These are phyloP conservation scores for Cetoscarus ocellatus DNA, from an alignment of 2,797 vertebrate genomes.

Conservation along the genomic window DNA sequence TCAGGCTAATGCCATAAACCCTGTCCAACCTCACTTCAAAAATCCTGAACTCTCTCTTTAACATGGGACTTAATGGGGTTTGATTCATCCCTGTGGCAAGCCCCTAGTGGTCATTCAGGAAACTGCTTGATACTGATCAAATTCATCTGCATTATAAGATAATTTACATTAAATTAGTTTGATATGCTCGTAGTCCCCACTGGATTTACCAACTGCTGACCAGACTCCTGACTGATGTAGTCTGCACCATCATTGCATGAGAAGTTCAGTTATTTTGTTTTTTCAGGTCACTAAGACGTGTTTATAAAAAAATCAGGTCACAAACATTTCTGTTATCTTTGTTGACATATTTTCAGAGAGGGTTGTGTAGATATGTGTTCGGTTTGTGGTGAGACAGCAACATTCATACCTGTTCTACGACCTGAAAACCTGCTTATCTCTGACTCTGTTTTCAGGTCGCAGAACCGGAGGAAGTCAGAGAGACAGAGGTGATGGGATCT, in stretches of 20 bases:
- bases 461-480: constrained; percentile 3
- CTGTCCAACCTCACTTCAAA: too few species aligned
- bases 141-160: not conserved
- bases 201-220: not conserved
- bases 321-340: not conserved
- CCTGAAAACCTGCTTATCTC: not conserved
- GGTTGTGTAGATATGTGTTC: not conserved
- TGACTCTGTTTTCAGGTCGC: not conserved
- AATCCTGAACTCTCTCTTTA: not conserved
- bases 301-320: too few species aligned
- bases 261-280: too few species aligned
- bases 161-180: not conserved
- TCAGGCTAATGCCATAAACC: too few species aligned
- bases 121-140: not conserved
- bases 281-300: too few species aligned
- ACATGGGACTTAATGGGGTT: not conserved
- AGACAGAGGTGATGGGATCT: not conserved
- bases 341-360: not conserved
- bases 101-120: not conserved
- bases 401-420: not conserved
- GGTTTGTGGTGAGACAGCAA: not conserved
- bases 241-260: not conserved
- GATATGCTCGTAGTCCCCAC: not conserved
- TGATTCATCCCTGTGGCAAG: not conserved
- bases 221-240: not conserved